Evolutionary conservation across 2,797 vertebrate species (phyloP).

Genomic region (Notoglanidium macrostoma): DNA sequence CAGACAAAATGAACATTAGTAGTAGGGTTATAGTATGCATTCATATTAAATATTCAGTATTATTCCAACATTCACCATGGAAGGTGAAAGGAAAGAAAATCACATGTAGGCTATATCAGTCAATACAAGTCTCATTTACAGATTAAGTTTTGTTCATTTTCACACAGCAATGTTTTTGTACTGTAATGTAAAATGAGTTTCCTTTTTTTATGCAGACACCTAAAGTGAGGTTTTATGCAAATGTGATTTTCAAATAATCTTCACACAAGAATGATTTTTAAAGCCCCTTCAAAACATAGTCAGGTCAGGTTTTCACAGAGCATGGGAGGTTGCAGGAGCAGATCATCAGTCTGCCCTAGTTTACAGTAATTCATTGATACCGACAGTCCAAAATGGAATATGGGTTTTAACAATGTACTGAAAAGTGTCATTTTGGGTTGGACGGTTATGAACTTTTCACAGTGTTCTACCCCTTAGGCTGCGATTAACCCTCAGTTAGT

Average conservation of each 20-base stretch:
- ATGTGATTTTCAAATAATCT: neutral
- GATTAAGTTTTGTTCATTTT: no score
- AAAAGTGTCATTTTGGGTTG: neutral
- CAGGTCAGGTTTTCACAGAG: neutral
- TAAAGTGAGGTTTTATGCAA: neutral
- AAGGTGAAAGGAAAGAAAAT: no score
- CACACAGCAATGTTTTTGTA: no score
- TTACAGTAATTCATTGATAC: neutral
- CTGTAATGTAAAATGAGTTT: no score
- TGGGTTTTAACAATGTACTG: neutral
- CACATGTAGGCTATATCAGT: no score
- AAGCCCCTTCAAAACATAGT: neutral
- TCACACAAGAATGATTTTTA: neutral
- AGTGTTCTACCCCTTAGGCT: neutral
- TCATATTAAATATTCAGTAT: neutral
- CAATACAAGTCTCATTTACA: no score
- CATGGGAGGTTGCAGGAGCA: neutral
- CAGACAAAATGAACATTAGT: neutral
- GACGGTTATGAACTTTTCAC: neutral
- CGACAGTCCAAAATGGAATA: conserved; percentile 2
- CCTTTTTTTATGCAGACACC: neutral
- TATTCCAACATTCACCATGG: neutral
- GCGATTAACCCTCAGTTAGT: conserved; percentile 1
- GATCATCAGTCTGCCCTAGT: neutral
- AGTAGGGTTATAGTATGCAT: neutral